Evolutionary conservation across 2,888 invertebrate genomes (phyloP).

Genomic region (Diplolepis rosae): DNA sequence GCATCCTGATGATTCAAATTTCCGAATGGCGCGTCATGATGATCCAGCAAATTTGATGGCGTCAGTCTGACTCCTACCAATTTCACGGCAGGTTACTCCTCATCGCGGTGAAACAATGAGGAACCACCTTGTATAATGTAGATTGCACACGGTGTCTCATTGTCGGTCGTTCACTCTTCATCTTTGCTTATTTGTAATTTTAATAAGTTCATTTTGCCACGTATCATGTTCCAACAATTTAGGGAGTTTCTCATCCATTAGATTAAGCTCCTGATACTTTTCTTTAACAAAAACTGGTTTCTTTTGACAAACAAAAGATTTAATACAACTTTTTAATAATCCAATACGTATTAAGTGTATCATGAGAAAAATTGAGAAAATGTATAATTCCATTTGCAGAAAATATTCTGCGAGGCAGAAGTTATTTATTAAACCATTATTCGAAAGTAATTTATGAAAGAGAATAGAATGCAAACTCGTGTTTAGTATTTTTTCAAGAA

Average conservation of each 20-base stretch:
- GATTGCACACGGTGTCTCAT: slow-evolving; percentile 60
- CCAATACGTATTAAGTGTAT: no score
- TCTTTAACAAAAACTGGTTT: neutral
- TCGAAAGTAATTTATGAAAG: neutral
- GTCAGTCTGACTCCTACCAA: slow-evolving; percentile 69
- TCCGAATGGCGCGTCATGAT: slow-evolving; percentile 60
- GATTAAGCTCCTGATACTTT: neutral
- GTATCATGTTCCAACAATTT: slow-evolving; percentile 4
- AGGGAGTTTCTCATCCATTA: neutral
- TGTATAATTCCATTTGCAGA: no score
- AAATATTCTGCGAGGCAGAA: neutral
- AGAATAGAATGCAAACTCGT: slow-evolving; percentile 7
- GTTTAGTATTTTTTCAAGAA: slow-evolving; percentile 11
- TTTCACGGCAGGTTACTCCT: slow-evolving; percentile 71
- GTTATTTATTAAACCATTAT: slow-evolving; percentile 1
- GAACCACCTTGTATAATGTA: slow-evolving; percentile 60
- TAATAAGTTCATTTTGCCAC: slow-evolving; percentile 54
- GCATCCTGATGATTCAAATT: slow-evolving; percentile 38
- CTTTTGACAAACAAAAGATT: neutral
- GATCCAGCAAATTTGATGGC: slow-evolving; percentile 65
- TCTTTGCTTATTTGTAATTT: slow-evolving; percentile 54
- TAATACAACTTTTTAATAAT: no score
- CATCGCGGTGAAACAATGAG: slow-evolving; percentile 68
- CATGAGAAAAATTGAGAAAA: no score
- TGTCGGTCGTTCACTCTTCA: slow-evolving; percentile 48